Evolutionary conservation across 2,113 vertebrate species (phyloP).

Genomic region (Loxodonta africana): DNA sequence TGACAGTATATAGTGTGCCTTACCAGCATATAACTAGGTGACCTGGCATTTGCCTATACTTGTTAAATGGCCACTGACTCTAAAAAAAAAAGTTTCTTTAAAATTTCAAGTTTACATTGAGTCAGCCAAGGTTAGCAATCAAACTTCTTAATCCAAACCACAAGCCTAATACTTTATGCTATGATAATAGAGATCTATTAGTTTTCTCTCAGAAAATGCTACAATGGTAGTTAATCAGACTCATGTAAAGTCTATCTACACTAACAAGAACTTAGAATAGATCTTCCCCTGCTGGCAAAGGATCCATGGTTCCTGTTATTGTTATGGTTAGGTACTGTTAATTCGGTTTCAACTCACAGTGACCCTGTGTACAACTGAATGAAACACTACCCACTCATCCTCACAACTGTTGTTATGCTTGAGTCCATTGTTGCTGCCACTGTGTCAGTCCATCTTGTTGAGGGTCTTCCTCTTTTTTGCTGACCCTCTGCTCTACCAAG

Average conservation of each 20-base stretch:
- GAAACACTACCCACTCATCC: too few relatives aligned
- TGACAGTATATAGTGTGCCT: not conserved
- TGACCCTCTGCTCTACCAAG: too few relatives aligned
- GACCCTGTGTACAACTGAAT: too few relatives aligned
- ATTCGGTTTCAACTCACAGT: too few relatives aligned
- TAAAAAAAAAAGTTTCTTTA: not conserved
- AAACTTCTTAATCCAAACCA: not conserved
- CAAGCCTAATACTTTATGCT: slow-evolving; percentile 15
- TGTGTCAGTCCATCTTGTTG: too few relatives aligned
- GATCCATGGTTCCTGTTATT: not conserved
- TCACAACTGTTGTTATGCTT: too few relatives aligned
- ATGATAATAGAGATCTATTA: not conserved
- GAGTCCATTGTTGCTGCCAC: too few relatives aligned
- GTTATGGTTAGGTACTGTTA: too few relatives aligned
- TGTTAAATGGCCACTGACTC: not conserved
- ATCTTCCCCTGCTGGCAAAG: not conserved
- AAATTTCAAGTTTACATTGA: slow-evolving; percentile 17
- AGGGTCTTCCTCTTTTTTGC: too few relatives aligned
- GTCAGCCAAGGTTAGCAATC: not conserved
- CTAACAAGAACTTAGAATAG: not conserved
- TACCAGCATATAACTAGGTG: not conserved
- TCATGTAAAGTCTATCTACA: not conserved
- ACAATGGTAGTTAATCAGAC: slow-evolving; percentile 6
- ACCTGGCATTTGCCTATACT: not conserved
- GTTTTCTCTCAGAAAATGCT: slow-evolving; percentile 31